phyloP scores from a whole-genome alignment of 2,888 invertebrate species.

The Drosophila heteroneura region DNA sequence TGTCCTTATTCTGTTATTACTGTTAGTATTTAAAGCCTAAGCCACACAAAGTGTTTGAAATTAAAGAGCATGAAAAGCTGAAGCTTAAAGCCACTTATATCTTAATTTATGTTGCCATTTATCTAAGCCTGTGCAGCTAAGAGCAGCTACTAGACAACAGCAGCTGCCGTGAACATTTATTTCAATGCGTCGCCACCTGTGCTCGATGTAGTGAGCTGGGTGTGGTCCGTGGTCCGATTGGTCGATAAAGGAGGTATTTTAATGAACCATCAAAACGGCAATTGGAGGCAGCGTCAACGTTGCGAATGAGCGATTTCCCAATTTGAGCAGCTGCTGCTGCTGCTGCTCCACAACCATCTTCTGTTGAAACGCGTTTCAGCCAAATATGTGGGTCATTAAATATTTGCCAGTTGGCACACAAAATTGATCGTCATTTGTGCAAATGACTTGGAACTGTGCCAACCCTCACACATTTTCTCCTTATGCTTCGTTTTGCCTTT shows the following conservation, averaged over 20 bases:
- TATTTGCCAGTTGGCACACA: slow-evolving; percentile 71
- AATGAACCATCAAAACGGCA: slow-evolving; percentile 73
- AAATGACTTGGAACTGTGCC: slow-evolving; percentile 60
- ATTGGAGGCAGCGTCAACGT: slow-evolving; percentile 61
- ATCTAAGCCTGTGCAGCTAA: slow-evolving; percentile 29
- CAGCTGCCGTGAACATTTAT: slow-evolving; percentile 41
- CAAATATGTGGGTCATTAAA: slow-evolving; percentile 61
- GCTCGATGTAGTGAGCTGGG: slow-evolving; percentile 47
- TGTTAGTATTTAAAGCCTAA: slow-evolving; percentile 27
- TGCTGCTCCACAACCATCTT: slow-evolving; percentile 3
- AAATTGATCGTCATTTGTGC: slow-evolving; percentile 68
- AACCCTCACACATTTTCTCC: slow-evolving; percentile 16
- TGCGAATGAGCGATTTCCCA: slow-evolving; percentile 74
- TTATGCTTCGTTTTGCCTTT: slow-evolving; percentile 14
- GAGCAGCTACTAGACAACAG: background rate
- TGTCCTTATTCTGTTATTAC: slow-evolving; percentile 31
- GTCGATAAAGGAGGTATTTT: slow-evolving; percentile 55
- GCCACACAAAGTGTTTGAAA: slow-evolving; percentile 27
- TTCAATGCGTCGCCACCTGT: slow-evolving; percentile 54
- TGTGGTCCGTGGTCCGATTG: slow-evolving; percentile 26
- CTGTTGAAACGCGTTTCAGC: background rate
- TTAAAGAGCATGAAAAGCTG: slow-evolving; percentile 42
- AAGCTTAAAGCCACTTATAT: slow-evolving; percentile 21
- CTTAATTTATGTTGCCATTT: slow-evolving; percentile 59
- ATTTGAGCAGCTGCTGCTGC: slow-evolving; percentile 35